Conservation (phyloP, 2,888 invertebrate species). For the Drepanosiphum platanoidis region DNA sequence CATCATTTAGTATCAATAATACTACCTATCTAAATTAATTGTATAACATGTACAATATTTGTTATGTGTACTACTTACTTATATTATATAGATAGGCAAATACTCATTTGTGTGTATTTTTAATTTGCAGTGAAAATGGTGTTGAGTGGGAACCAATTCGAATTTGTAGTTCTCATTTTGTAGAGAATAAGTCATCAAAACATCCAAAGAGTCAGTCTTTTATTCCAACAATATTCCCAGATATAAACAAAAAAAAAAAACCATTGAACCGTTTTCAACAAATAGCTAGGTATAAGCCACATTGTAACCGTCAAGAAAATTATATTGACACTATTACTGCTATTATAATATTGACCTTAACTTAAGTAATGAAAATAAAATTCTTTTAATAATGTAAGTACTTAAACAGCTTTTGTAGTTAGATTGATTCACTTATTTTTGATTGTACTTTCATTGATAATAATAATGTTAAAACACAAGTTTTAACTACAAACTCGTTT, state of each 20-base stretch:
- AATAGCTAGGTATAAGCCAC: neutral
- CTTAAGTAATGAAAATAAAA: too few relatives aligned
- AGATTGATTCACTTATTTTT: neutral
- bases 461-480: too few relatives aligned
- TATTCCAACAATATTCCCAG: constrained; percentile 17
- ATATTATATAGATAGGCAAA: too few relatives aligned
- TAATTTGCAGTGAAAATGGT: neutral
- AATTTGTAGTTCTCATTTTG: constrained; percentile 18
- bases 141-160: neutral
- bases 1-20: too few relatives aligned
- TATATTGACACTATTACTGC: too few relatives aligned
- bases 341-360: too few relatives aligned
- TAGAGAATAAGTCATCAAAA: neutral
- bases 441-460: neutral
- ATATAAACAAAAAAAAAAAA: neutral
- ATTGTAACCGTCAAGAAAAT: too few relatives aligned
- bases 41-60: too few relatives aligned
- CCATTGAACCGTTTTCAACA: neutral
- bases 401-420: neutral
- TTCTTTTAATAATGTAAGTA: neutral
- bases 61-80: too few relatives aligned
- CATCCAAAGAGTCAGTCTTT: neutral
- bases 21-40: too few relatives aligned
- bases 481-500: neutral
- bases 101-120: too few relatives aligned